These are phyloP conservation scores for Xanthorhoe designata DNA, from an alignment of 2,888 invertebrate genomes.

Conservation along the genomic window DNA sequence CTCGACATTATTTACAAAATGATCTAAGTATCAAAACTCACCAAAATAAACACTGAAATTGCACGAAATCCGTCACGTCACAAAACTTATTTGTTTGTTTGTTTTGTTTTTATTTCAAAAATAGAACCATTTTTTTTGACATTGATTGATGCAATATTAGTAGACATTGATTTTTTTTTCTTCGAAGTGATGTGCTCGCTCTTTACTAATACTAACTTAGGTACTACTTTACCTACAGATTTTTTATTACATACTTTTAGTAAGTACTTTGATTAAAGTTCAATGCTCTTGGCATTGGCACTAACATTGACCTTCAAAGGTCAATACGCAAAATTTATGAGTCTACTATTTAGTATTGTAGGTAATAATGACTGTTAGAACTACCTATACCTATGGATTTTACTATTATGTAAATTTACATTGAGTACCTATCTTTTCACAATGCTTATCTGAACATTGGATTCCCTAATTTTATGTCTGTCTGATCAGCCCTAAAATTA, in stretches of 20 bases:
- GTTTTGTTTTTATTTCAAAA: constrained; percentile 3
- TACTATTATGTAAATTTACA: no score
- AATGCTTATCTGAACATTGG: no score
- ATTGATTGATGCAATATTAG: background rate
- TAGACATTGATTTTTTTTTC: background rate
- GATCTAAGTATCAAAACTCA: constrained; percentile 63
- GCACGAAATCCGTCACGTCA: constrained; percentile 24
- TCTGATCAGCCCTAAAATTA: no score
- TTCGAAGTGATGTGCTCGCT: no score
- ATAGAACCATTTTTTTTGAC: constrained; percentile 11
- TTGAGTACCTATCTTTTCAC: no score
- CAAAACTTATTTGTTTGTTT: constrained; percentile 27
- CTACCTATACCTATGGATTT: no score
- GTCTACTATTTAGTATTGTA: background rate
- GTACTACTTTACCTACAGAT: no score
- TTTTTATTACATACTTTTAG: no score
- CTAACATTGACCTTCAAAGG: constrained; percentile 75
- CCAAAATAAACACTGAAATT: constrained; percentile 46
- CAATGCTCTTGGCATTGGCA: constrained; percentile 16
- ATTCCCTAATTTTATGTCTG: no score
- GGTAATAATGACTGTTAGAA: no score
- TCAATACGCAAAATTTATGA: constrained; percentile 46
- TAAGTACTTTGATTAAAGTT: constrained; percentile 1
- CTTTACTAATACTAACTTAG: no score
- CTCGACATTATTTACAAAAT: constrained; percentile 64